A percentile compares a stretch with the other conserved stretches of the same genome.
These are phyloP conservation scores for Procambarus clarkii DNA, from an alignment of 1,140 invertebrate species.

Conservation along the genomic window DNA sequence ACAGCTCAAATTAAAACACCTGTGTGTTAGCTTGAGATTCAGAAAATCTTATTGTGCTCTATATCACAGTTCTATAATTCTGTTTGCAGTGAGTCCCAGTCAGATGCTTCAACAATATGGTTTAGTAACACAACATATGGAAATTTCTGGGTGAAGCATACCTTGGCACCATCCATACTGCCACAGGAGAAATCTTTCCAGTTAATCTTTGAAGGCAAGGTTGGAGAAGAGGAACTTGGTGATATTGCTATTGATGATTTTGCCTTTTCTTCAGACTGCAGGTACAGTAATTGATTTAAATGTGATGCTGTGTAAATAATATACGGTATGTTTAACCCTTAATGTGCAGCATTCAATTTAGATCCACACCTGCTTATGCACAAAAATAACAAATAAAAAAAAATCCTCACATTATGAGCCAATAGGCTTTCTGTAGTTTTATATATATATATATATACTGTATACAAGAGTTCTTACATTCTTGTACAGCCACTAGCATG, in stretches of 20 bases:
- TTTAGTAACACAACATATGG: background rate
- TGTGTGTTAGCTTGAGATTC: no score
- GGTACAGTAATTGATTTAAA: conserved; percentile 4
- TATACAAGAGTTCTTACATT: no score
- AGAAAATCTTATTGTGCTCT: no score
- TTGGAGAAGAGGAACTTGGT: conserved; percentile 17
- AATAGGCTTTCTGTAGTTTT: no score
- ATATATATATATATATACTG: no score
- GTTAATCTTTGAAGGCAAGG: conserved; percentile 42
- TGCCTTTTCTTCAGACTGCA: conserved; percentile 49
- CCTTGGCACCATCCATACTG: background rate
- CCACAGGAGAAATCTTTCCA: conserved; percentile 27
- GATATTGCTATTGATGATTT: conserved; percentile 61
- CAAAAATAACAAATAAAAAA: no score
- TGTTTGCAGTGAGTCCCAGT: background rate
- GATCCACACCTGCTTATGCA: no score
- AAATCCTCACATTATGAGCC: no score
- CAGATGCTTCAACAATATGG: background rate
- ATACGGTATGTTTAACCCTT: background rate
- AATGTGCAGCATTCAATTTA: no score
- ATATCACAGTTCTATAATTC: no score
- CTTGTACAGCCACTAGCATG: no score
- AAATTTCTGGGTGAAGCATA: conserved; percentile 41
- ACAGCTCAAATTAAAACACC: no score
- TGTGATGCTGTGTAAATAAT: background rate